Evolutionary conservation across 2,113 vertebrate species (phyloP), one percentile per base, ranked within the genome.

Genomic region (Myotis brandtii): DNA sequence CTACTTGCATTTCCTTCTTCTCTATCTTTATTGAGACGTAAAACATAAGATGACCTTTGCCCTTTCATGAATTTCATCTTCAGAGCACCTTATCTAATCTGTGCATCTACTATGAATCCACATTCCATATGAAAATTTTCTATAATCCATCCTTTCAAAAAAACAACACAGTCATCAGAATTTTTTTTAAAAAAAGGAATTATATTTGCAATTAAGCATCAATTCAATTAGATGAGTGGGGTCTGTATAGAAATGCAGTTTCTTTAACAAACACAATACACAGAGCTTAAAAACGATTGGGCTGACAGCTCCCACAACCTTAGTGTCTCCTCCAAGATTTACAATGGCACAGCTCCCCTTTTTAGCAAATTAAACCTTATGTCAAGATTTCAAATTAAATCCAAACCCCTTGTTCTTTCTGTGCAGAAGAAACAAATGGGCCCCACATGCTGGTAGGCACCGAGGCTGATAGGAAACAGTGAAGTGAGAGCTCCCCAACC

Each of bases 321-420:
- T 96, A 96, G 96, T 96, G 97, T 98, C 97, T 98, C 97, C 97
- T 98, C 93, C 90, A 98, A 98, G 98, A 98, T 98, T 98, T 98
- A 98, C 97, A 96, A 98, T 98, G 95, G 96, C 96, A 97, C 88
- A 96, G 94, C 96, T 98, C 97, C 96, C 97, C 97, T 97, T 98
- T 98, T 98, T 98, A 98, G 98, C 97, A 98, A 98, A 99, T 98
- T 98, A 98, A 98, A 98, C 97, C 98, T 98, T 77, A 98, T 98
- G 98, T 98, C 98, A 98, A 98, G 97, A 95, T 97, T 98, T 97
- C 97, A 98, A 98, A 98, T 98, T 97, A 98, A 98, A 98, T 98
- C 96, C 98, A 98, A 98, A 98, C 97, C 96, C 88, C 97, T 95
- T 98, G 96, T 97, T 90, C 98, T 98, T 98, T 97, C 94, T 96